Conservation (phyloP, 2,888 invertebrate genomes). For the Zaprionus bogoriensis region DNA sequence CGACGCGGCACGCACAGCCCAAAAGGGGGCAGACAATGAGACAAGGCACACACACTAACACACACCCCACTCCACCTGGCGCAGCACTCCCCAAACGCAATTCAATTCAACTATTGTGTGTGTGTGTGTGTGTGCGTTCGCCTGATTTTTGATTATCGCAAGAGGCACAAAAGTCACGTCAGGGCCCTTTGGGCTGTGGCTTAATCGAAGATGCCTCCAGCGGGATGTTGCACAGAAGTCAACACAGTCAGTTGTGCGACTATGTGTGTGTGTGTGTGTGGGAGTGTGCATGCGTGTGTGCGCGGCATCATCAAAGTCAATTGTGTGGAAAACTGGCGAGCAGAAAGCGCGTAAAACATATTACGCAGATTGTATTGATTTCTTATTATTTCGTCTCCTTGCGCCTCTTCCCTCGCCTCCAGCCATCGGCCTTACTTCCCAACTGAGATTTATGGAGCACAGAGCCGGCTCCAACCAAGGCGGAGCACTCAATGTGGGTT, state of each 20-base stretch:
- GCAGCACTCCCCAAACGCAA: slow-evolving; percentile 53
- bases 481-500: slow-evolving; percentile 37
- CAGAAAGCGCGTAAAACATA: slow-evolving; percentile 68
- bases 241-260: too few species aligned
- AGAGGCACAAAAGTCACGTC: slow-evolving; percentile 66
- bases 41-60: slow-evolving; percentile 31
- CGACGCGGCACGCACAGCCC: slow-evolving; percentile 17
- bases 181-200: slow-evolving; percentile 59
- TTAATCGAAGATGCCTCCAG: slow-evolving; percentile 62
- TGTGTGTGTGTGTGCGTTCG: slow-evolving; percentile 40
- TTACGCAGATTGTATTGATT: slow-evolving; percentile 77
- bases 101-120: slow-evolving; percentile 68
- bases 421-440: slow-evolving; percentile 23
- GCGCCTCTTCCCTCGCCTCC: slow-evolving; percentile 19
- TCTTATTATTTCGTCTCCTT: slow-evolving; percentile 69
- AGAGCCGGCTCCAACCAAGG: background rate
- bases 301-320: slow-evolving; percentile 79
- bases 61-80: background rate
- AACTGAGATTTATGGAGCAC: slow-evolving; percentile 51
- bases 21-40: slow-evolving; percentile 29
- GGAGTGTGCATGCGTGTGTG: slow-evolving; percentile 15
- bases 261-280: background rate
- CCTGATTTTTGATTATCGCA: slow-evolving; percentile 69
- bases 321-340: slow-evolving; percentile 80
- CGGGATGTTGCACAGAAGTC: slow-evolving; percentile 9